Evolutionary conservation across 2,888 invertebrate genomes (phyloP).

Genomic region (Drosophila suboccidentalis): DNA sequence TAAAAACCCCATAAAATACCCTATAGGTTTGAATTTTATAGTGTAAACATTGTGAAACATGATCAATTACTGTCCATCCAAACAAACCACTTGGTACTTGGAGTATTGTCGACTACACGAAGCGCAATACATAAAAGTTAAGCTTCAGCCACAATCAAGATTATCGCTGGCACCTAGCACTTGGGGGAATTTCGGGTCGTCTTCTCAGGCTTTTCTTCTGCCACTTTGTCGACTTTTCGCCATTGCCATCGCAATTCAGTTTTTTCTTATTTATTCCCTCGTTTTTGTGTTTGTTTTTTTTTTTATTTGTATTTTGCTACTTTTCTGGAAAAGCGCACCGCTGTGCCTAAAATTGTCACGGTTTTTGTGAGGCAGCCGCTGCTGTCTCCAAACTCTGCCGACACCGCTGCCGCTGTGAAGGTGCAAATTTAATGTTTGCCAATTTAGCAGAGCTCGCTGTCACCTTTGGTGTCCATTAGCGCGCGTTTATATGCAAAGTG

Average conservation of each 20-base stretch:
- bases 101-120: conserved; percentile 1
- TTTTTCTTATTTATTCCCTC: conserved; percentile 38
- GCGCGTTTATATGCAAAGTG: conserved; percentile 83
- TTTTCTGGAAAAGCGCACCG: conserved; percentile 79
- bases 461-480: conserved; percentile 83
- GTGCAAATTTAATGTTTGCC: conserved; percentile 83
- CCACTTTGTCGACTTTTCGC: conserved; percentile 47
- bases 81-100: conserved; percentile 2
- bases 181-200: conserved; percentile 20
- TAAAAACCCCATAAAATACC: no score
- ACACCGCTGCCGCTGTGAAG: conserved; percentile 60
- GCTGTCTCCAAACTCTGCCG: conserved; percentile 1
- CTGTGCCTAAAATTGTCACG: conserved; percentile 80
- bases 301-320: conserved; percentile 1
- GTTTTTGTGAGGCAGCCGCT: conserved; percentile 45
- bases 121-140: conserved; percentile 16
- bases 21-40: not conserved
- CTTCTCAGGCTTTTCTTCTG: conserved; percentile 45
- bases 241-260: conserved; percentile 31
- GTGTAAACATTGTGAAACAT: not conserved
- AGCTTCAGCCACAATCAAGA: conserved; percentile 26
- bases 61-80: not conserved
- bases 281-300: conserved; percentile 15
- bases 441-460: conserved; percentile 82
- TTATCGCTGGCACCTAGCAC: conserved; percentile 25